A percentile compares a stretch with the other conserved stretches of the same genome.
phyloP scores from a whole-genome alignment of 64 coral and sea anemone genomes.

The Anthopleura sola region DNA sequence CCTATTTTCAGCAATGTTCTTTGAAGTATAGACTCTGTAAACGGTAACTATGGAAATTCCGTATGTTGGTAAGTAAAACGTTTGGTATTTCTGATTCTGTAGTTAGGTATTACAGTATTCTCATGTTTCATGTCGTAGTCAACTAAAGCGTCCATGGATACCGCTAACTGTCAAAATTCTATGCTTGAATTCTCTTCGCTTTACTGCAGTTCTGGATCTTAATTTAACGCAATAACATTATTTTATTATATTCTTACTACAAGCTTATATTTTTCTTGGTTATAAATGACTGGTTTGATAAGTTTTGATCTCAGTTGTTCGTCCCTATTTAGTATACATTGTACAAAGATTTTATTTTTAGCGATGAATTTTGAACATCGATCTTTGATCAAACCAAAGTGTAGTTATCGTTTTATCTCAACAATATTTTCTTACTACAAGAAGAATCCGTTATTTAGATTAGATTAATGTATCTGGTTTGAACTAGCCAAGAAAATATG shows the following conservation, averaged over 20 bases:
- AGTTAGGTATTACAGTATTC: neutral
- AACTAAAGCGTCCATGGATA: slow-evolving; percentile 5
- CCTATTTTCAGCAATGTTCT: neutral
- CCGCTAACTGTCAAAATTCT: neutral
- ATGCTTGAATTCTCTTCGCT: neutral
- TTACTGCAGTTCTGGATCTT: neutral
- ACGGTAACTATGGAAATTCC: neutral
- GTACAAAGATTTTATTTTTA: neutral
- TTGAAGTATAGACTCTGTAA: neutral
- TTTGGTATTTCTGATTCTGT: neutral
- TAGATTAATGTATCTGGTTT: neutral
- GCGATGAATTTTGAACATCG: neutral
- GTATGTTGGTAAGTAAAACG: neutral
- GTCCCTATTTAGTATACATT: neutral
- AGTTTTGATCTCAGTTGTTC: neutral
- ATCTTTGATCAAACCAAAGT: neutral
- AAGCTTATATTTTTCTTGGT: too few species aligned
- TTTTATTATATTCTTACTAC: too few species aligned
- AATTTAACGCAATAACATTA: neutral
- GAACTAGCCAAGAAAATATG: neutral
- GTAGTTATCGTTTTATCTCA: neutral
- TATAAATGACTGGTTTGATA: too few species aligned
- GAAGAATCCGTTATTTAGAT: neutral
- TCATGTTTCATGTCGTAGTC: neutral
- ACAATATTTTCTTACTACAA: neutral